Evolutionary conservation across 1,140 invertebrate genomes (phyloP), one percentile per base, ranked within the genome.

Genomic region (Lepidurus packardi): DNA sequence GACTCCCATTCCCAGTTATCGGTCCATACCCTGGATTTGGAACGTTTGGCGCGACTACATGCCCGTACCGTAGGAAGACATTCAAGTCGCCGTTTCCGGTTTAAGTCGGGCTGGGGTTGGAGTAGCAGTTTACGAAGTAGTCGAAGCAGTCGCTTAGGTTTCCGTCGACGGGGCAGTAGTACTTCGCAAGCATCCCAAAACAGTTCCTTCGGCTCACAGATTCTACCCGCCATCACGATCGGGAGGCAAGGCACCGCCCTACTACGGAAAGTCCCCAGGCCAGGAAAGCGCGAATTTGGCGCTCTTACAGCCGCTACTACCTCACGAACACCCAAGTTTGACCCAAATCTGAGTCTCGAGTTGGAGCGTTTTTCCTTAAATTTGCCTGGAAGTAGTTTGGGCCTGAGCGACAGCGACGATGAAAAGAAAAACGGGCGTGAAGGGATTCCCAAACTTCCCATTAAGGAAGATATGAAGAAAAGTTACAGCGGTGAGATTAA

Each of bases 1-100:
- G 93, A 95, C 83, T 94, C 93, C 73, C 92, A 94, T 82, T 88
- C 93, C 42, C 94, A 93, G 0, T 90, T 95, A 43, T 82, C 83
- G 41, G 53, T 79, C 3, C 80, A 82, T n/a, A 78, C 78, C 13
- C 65, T 73, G n/a, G 78, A 78, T 13, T 74, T 78, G 78, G 81
- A 83, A 45, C 78, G 79, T 16, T 45, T 78, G 43, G 74, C 79
- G 34, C 78, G 79, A 21, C 73, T 79, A 47, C 80, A 77, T 77
- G 75, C 73, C 73, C 75, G 44, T 74, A 75, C 47, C n/a, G 81
- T 41, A 78, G 1, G 91, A 93, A 85, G 91, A 92, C 74, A 90
- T 91, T 1, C 91, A 94, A 85, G 87, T 94, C 84, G 92, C 92
- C 81, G 91, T 91, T 16, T 93, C 92, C 82, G 88, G 45, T 77